Conservation (phyloP, 2,797 vertebrate species). For the Tamandua tetradactyla region DNA sequence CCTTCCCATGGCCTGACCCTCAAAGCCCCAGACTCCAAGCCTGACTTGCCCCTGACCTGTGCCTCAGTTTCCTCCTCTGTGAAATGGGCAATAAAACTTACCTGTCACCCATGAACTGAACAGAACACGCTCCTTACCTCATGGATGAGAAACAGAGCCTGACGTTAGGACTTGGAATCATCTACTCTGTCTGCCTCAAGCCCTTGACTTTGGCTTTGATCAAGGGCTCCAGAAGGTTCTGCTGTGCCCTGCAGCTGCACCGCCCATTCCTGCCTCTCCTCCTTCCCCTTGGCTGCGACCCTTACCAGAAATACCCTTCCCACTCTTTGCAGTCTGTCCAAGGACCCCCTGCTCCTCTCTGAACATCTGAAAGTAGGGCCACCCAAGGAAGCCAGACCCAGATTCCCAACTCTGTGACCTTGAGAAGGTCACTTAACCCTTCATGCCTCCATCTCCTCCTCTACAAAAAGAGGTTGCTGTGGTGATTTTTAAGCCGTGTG, state of each 20-base stretch:
- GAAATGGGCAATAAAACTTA: not conserved
- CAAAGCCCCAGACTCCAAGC: not conserved
- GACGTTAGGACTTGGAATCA: fast-evolving
- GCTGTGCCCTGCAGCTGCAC: fast-evolving
- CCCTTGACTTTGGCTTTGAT: not conserved
- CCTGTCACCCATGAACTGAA: not conserved
- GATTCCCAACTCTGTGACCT: not conserved
- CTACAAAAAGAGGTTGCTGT: not conserved
- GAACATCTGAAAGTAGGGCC: not conserved
- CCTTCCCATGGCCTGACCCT: not conserved
- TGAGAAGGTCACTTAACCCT: not conserved
- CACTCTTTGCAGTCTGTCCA: not conserved
- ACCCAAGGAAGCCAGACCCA: not conserved
- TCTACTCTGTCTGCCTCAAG: not conserved
- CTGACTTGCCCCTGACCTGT: not conserved
- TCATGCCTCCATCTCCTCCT: not conserved
- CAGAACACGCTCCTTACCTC: not conserved
- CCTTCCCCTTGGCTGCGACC: not conserved
- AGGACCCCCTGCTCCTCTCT: not conserved
- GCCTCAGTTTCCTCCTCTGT: not conserved
- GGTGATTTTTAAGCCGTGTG: not conserved
- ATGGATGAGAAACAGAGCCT: not conserved
- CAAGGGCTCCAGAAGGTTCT: not conserved
- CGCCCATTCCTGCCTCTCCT: not conserved
- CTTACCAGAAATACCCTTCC: not conserved